These are phyloP conservation scores for Cydia amplana DNA, from an alignment of 1,140 invertebrate species.

Conservation along the genomic window DNA sequence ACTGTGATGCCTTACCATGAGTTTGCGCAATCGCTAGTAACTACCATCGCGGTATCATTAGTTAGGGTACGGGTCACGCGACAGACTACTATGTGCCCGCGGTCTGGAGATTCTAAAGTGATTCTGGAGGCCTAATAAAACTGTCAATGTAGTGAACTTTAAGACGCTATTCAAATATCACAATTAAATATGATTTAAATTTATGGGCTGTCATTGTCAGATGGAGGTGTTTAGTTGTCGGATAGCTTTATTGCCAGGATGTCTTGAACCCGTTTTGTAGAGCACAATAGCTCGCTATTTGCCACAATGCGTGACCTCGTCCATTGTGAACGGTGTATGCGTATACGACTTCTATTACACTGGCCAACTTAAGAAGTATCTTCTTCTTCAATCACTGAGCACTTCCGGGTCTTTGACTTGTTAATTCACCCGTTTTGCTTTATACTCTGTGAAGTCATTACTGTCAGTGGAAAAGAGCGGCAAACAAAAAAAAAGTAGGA, in stretches of 20 bases:
- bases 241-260: slow-evolving; percentile 49
- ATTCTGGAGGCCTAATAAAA: not conserved
- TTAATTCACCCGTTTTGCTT: not conserved
- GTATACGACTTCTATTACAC: slow-evolving; percentile 20
- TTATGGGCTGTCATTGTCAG: slow-evolving; percentile 25
- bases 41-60: no score
- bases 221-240: slow-evolving; percentile 33
- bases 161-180: slow-evolving; percentile 1
- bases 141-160: slow-evolving; percentile 1
- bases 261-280: slow-evolving; percentile 56
- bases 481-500: no score
- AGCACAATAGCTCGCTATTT: slow-evolving; percentile 54
- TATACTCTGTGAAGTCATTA: no score
- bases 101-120: no score
- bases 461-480: no score
- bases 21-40: no score
- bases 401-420: not conserved
- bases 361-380: not conserved
- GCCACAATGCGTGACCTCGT: slow-evolving; percentile 56
- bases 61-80: no score
- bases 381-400: not conserved
- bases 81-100: no score
- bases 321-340: slow-evolving; percentile 52
- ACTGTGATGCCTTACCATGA: no score
- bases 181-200: slow-evolving; percentile 23